A percentile compares a stretch with the other conserved stretches of the same genome.
Conservation (phyloP, 1,140 invertebrate species). For the Caerostris darwini region DNA sequence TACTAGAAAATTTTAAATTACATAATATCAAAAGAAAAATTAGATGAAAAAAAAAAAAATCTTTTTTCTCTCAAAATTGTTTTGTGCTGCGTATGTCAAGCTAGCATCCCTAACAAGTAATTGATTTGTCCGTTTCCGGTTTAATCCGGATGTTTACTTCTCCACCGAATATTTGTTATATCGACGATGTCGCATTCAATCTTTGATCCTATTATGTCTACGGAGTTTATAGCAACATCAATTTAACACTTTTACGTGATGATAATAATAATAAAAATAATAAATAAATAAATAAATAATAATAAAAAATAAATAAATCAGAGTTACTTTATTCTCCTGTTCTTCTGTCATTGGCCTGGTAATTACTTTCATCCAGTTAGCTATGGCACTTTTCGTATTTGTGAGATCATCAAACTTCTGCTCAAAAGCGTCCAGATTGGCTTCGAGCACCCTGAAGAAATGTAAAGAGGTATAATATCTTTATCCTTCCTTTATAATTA, state of each 20-base stretch:
- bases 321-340: constrained; percentile 56
- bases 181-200: too few relatives aligned
- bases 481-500: neutral
- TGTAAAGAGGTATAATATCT: neutral
- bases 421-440: constrained; percentile 53
- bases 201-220: neutral
- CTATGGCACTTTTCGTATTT: constrained; percentile 60
- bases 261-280: neutral
- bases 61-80: too few relatives aligned
- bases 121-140: too few relatives aligned
- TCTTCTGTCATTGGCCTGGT: constrained; percentile 3
- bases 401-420: constrained; percentile 66
- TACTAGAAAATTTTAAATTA: neutral
- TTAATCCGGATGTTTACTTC: too few relatives aligned
- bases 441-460: constrained; percentile 51
- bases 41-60: too few relatives aligned
- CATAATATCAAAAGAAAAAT: neutral
- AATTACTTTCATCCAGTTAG: constrained; percentile 63
- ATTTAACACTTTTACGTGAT: neutral
- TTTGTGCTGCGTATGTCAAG: too few relatives aligned
- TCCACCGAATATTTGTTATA: too few relatives aligned
- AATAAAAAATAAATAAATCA: neutral
- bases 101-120: too few relatives aligned
- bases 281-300: neutral
- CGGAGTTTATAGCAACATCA: neutral